These are phyloP conservation scores for Drosophila anomalata DNA, from an alignment of 2,888 invertebrate genomes.

Conservation along the genomic window DNA sequence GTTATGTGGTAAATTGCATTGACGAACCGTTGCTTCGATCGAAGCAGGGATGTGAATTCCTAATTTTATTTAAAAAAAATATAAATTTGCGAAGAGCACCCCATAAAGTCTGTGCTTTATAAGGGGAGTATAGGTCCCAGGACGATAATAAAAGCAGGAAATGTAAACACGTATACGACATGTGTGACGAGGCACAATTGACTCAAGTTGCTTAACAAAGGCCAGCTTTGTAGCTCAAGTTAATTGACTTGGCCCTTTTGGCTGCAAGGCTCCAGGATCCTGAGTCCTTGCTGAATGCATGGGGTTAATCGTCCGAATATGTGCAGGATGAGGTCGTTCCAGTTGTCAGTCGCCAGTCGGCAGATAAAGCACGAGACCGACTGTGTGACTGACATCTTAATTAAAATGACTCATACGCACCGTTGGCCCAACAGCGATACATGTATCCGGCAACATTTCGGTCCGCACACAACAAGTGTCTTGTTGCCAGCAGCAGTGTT, in stretches of 20 bases:
- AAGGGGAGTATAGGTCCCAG: neutral
- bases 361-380: constrained; percentile 58
- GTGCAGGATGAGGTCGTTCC: constrained; percentile 36
- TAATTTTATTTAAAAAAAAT: neutral
- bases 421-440: constrained; percentile 16
- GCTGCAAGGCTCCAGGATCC: constrained; percentile 5
- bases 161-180: constrained; percentile 61
- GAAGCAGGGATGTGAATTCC: constrained; percentile 58
- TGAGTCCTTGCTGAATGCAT: constrained; percentile 40
- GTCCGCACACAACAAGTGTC: constrained; percentile 70
- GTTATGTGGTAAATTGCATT: constrained; percentile 54
- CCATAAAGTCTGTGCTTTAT: neutral
- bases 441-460: constrained; percentile 19
- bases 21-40: constrained; percentile 35
- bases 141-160: constrained; percentile 53
- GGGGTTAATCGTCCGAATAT: constrained; percentile 54
- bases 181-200: constrained; percentile 58
- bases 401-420: constrained; percentile 54
- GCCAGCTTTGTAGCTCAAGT: constrained; percentile 42
- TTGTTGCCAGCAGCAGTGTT: constrained; percentile 19
- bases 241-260: constrained; percentile 63
- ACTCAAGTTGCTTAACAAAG: constrained; percentile 34
- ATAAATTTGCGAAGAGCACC: neutral
- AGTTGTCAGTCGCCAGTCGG: constrained; percentile 21
- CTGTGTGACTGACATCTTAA: constrained; percentile 65